Evolutionary conservation across 2,888 invertebrate genomes (phyloP).

Genomic region (Diarsia brunnea): DNA sequence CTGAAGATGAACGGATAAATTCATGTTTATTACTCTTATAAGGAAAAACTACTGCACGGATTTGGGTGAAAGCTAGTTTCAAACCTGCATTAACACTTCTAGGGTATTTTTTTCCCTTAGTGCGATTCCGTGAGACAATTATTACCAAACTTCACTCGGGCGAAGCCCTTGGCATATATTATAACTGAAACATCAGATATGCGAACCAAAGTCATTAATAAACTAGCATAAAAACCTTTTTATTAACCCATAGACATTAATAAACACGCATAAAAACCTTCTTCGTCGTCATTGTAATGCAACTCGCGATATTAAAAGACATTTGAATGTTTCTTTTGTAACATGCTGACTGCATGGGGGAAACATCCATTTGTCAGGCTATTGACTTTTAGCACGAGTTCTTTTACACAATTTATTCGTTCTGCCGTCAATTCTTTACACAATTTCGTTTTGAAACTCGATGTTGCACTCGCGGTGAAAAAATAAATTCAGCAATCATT

Average conservation of each 20-base stretch:
- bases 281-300: conserved; percentile 58
- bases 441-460: conserved; percentile 47
- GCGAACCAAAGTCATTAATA: conserved; percentile 46
- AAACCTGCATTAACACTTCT: background rate
- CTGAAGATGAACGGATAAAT: background rate
- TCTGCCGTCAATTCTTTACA: conserved; percentile 48
- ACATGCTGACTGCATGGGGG: conserved; percentile 49
- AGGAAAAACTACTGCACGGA: background rate
- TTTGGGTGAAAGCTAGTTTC: background rate
- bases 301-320: conserved; percentile 58
- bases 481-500: conserved; percentile 46
- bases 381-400: conserved; percentile 65
- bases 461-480: conserved; percentile 35
- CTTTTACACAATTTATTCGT: conserved; percentile 55
- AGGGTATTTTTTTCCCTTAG: background rate
- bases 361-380: conserved; percentile 64
- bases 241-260: conserved; percentile 35
- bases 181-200: background rate
- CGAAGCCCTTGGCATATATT: background rate
- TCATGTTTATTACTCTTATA: background rate
- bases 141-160: background rate
- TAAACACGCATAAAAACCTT: conserved; percentile 45
- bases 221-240: conserved; percentile 43
- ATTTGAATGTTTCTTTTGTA: conserved; percentile 63
- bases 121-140: background rate